Evolutionary conservation across 30 jellyfish, hydroid and myxozoan genomes (phyloP).

Genomic region (Pelagia noctiluca): DNA sequence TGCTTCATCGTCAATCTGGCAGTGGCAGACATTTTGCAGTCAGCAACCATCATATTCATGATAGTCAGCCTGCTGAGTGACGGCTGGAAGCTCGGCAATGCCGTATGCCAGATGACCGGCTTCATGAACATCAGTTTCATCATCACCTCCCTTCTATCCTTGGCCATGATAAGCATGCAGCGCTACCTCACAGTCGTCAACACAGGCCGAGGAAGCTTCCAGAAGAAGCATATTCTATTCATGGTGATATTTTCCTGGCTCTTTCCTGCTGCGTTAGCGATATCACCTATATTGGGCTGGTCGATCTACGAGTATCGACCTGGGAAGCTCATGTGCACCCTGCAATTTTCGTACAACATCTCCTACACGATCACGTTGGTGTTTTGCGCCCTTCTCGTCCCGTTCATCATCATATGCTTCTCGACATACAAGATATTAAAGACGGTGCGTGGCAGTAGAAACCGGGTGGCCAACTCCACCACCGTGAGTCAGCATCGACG

Average conservation of each 20-base stretch:
- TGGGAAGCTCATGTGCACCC: conserved; percentile 71
- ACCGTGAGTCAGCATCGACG: conserved; percentile 13
- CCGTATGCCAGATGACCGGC: conserved; percentile 69
- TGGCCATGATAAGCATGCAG: conserved; percentile 56
- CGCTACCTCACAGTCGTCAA: conserved; percentile 57
- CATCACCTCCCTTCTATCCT: conserved; percentile 50
- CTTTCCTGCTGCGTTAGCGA: conserved; percentile 17
- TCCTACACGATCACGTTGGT: conserved; percentile 39
- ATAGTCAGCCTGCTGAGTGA: conserved; percentile 31
- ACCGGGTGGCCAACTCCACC: conserved; percentile 27
- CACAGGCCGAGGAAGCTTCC: conserved; percentile 6
- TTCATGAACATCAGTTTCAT: conserved; percentile 54
- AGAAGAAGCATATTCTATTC: background rate
- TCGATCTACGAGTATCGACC: conserved; percentile 56
- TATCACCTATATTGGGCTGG: conserved; percentile 75
- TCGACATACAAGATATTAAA: conserved; percentile 27
- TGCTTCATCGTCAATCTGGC: conserved; percentile 60
- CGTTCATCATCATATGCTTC: conserved; percentile 57
- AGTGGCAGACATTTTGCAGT: conserved; percentile 69
- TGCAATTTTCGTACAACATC: conserved; percentile 30
- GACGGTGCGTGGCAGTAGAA: conserved; percentile 36
- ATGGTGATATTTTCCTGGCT: conserved; percentile 39
- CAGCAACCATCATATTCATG: conserved; percentile 43
- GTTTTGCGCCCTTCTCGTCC: conserved; percentile 8
- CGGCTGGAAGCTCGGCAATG: conserved; percentile 66